Evolutionary conservation across 2,113 vertebrate genomes (phyloP).

Genomic region (Pan troglodytes): DNA sequence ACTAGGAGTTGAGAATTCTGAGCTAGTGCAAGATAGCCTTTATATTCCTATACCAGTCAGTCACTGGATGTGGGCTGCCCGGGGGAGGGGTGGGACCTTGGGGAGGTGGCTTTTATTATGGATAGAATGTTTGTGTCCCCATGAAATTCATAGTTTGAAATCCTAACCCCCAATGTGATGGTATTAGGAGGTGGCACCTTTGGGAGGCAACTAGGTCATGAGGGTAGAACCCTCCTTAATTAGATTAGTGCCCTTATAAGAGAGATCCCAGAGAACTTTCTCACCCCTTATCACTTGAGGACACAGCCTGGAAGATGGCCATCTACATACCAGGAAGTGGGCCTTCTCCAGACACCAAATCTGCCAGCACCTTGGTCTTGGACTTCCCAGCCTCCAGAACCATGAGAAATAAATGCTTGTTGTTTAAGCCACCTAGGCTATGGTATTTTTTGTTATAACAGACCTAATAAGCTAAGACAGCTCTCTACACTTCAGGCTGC

Average conservation of each 20-base stretch:
- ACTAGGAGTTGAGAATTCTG: neutral
- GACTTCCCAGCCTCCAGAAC: neutral
- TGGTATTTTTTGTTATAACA: neutral
- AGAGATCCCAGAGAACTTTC: neutral
- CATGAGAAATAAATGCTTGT: neutral
- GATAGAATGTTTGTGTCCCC: neutral
- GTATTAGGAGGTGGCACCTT: neutral
- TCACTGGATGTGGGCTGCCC: neutral
- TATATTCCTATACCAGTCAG: neutral
- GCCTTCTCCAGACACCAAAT: neutral
- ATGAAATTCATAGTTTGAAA: neutral
- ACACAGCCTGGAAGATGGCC: neutral
- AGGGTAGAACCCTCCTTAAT: neutral
- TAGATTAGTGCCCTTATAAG: neutral
- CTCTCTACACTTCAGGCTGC: neutral
- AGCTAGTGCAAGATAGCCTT: neutral
- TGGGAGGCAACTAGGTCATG: neutral
- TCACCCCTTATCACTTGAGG: neutral
- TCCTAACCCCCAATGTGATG: neutral
- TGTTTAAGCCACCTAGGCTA: neutral
- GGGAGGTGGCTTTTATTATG: neutral
- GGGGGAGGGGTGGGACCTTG: too few relatives aligned
- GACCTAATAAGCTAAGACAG: neutral
- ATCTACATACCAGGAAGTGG: neutral
- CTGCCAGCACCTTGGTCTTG: neutral